These are phyloP conservation scores for Rhinophrynus dorsalis DNA, from an alignment of 2,797 vertebrate species.

Conservation along the genomic window DNA sequence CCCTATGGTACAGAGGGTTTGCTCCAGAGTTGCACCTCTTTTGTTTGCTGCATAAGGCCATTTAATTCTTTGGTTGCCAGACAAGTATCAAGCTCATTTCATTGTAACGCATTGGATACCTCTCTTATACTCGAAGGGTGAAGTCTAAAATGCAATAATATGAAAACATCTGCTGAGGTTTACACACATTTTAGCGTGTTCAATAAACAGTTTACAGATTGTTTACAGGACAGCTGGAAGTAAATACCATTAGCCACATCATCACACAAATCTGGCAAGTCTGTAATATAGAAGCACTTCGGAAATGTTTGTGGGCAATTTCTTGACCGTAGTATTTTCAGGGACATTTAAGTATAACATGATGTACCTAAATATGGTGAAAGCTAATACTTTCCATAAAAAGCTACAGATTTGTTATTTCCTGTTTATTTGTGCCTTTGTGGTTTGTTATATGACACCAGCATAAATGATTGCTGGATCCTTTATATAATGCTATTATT, in stretches of 20 bases:
- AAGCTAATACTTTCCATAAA: slow-evolving; percentile 6
- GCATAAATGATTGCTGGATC: neutral
- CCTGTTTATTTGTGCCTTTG: slow-evolving; percentile 19
- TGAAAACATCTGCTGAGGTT: neutral
- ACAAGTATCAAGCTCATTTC: too few species aligned
- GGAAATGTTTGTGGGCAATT: neutral
- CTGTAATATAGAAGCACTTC: neutral
- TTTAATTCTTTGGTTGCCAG: too few species aligned
- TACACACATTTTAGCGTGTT: neutral
- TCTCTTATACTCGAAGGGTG: too few species aligned
- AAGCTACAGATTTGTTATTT: slow-evolving; percentile 16
- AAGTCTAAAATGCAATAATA: neutral
- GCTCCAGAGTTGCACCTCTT: too few species aligned
- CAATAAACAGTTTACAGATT: neutral
- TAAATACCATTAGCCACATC: neutral
- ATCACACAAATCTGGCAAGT: neutral
- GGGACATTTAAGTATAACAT: slow-evolving; percentile 15
- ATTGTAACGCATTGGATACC: too few species aligned
- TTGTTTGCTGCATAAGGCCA: too few species aligned
- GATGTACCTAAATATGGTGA: slow-evolving; percentile 25
- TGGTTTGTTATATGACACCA: slow-evolving; percentile 15
- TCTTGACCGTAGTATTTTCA: slow-evolving; percentile 13
- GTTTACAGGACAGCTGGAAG: neutral
- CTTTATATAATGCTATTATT: too few species aligned
- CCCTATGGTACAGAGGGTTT: too few species aligned